Percentiles rank a stretch among this genome's conserved stretches.
phyloP scores from a whole-genome alignment of 2,113 vertebrate genomes.

The Eidolon helvum region DNA sequence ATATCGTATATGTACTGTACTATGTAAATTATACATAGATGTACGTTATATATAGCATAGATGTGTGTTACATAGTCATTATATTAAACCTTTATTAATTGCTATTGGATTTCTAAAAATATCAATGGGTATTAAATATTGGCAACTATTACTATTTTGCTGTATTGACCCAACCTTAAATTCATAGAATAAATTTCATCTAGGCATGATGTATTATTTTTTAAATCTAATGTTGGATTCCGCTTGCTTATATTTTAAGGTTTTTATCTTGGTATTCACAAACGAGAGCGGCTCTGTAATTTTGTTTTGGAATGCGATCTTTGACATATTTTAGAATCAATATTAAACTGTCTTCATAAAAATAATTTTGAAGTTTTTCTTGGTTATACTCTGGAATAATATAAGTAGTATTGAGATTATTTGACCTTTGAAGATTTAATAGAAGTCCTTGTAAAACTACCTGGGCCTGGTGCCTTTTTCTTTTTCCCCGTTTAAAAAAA shows the following conservation, averaged over 20 bases:
- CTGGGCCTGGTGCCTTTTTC: background rate
- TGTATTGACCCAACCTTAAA: constrained; percentile 39
- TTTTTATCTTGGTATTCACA: background rate
- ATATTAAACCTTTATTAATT: background rate
- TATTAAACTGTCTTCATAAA: background rate
- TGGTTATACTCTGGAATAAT: background rate
- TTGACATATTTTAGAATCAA: constrained; percentile 6
- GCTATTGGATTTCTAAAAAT: constrained; percentile 27
- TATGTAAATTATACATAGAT: background rate
- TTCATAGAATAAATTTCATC: constrained; percentile 35
- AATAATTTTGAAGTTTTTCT: background rate
- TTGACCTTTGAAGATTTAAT: background rate
- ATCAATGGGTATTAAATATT: background rate
- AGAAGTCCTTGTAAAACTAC: constrained; percentile 7
- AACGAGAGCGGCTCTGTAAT: background rate
- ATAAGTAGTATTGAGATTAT: background rate
- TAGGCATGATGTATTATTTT: background rate
- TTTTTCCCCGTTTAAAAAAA: background rate
- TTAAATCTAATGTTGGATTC: background rate
- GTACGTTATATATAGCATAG: background rate
- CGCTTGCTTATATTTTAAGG: constrained; percentile 30
- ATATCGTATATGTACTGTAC: background rate
- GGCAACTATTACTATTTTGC: background rate
- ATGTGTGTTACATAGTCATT: background rate
- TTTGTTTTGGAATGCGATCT: background rate